Conservation (phyloP, 2,888 invertebrate genomes). For the Drosophila siamana region DNA sequence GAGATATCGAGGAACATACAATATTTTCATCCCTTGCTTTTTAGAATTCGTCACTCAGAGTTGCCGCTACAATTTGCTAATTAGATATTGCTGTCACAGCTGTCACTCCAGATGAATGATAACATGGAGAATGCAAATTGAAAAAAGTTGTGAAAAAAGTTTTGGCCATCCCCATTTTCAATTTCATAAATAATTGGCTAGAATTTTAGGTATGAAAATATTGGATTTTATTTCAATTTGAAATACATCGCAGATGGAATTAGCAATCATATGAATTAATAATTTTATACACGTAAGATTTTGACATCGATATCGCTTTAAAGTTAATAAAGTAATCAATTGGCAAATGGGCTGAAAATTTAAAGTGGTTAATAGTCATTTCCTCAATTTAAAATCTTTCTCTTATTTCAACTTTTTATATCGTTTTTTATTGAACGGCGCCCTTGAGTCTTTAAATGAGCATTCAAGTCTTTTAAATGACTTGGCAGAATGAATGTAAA, state of each 20-base stretch:
- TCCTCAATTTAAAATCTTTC: not conserved
- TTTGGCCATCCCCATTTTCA: not conserved
- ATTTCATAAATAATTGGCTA: not conserved
- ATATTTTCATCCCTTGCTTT: not conserved
- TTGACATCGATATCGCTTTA: not conserved
- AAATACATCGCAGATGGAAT: not conserved
- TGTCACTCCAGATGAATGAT: not conserved
- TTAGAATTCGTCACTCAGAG: slow-evolving; percentile 1
- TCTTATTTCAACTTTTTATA: not conserved
- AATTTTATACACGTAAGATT: not conserved
- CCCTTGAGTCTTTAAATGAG: not conserved
- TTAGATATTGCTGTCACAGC: not conserved
- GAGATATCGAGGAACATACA: not conserved
- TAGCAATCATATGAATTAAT: not conserved
- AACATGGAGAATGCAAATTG: not conserved
- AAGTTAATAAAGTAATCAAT: too few species aligned
- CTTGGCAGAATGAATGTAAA: slow-evolving; percentile 20
- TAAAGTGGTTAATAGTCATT: not conserved
- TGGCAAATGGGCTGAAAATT: not conserved
- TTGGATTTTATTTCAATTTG: not conserved
- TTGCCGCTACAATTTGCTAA: not conserved
- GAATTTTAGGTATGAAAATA: not conserved
- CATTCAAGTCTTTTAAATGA: slow-evolving; percentile 35
- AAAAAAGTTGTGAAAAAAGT: not conserved
- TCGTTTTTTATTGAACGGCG: not conserved